Base-by-base conservation (phyloP, 2,113 vertebrate species). In the Malurus melanocephalus region DNA sequence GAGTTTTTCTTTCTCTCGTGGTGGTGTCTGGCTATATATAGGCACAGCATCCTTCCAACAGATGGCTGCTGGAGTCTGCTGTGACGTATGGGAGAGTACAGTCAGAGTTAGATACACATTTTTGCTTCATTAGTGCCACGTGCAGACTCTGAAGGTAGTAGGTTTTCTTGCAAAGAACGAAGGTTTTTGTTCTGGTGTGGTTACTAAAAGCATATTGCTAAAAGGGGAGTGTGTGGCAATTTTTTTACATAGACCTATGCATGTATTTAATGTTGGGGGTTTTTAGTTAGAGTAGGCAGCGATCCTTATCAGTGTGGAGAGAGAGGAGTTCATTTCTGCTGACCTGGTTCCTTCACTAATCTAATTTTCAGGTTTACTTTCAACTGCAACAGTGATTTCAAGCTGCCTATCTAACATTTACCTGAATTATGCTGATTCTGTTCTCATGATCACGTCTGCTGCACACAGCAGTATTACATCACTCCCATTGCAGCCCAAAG, bases 301-400 rank as follows among this genome's bases (percentile, higher is more conserved):
- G 53, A 82, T 90, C 61, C 53, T 77, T 93, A 64, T 82, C 15
- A 0, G 45, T 30, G 33, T 86, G 28, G 35, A 24, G 30, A 80
- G 56, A 23, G 51, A 64, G 35, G 84, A 89, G 33, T 93, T 93
- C 23, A 73, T 95, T 95, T 68, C 89, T 18, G 26, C 87, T 89
- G 88, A 94, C 62, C 30, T 79, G 33, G 23, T 91, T 88, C 23
- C 62, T 93, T 96, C 67, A 43, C 74, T 95, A 94, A 91, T 85
- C 72, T 92, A 33, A 85, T 95, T 94, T 90, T 91, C 66, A 78
- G 56, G 71, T 89, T 97, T 92, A 67, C 87, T 93, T 92, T 85
- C 32, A 91, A 77, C 77, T 55, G 88, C 7, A 23, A 22, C 49
- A 86, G 61, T 38, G 33, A 93, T 94, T 95, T 89, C 65, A 93